Conservation (phyloP, 2,888 invertebrate species). For the Drosophila barbarae region DNA sequence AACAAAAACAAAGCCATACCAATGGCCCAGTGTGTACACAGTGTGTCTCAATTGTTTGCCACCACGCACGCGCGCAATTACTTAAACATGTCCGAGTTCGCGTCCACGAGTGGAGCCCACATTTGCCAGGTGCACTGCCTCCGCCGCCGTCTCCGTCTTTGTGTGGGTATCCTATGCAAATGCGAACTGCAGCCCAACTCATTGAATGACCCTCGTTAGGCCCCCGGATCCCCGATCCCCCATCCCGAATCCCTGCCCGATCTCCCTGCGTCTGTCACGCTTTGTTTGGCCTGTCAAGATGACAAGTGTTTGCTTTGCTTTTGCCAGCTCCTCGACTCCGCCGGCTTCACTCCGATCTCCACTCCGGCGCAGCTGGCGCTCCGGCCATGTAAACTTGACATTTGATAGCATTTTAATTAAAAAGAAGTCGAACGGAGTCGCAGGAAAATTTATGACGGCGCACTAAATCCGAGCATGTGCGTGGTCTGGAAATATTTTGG, state of each 20-base stretch:
- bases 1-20: constrained; percentile 33
- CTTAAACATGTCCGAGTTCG: constrained; percentile 68
- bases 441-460: constrained; percentile 64
- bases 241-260: constrained; percentile 21
- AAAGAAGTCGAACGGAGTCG: constrained; percentile 55
- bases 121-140: constrained; percentile 49
- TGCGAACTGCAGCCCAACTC: constrained; percentile 54
- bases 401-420: constrained; percentile 75
- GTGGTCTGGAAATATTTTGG: constrained; percentile 52
- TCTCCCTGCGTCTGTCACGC: constrained; percentile 62
- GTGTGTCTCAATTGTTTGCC: constrained; percentile 74
- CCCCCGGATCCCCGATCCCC: constrained; percentile 48
- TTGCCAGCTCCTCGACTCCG: constrained; percentile 33
- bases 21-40: constrained; percentile 44
- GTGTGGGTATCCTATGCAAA: constrained; percentile 66
- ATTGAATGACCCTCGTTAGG: constrained; percentile 74
- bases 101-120: constrained; percentile 67
- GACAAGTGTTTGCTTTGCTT: constrained; percentile 74
- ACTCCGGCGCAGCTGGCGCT: constrained; percentile 63
- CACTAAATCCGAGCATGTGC: constrained; percentile 59
- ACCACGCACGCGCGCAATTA: constrained; percentile 76
- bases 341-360: constrained; percentile 8
- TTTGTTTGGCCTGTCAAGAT: constrained; percentile 75
- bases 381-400: constrained; percentile 70
- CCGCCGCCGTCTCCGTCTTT: constrained; percentile 19